Base-by-base conservation (phyloP, 1,140 invertebrate genomes). In the Ips typographus region DNA sequence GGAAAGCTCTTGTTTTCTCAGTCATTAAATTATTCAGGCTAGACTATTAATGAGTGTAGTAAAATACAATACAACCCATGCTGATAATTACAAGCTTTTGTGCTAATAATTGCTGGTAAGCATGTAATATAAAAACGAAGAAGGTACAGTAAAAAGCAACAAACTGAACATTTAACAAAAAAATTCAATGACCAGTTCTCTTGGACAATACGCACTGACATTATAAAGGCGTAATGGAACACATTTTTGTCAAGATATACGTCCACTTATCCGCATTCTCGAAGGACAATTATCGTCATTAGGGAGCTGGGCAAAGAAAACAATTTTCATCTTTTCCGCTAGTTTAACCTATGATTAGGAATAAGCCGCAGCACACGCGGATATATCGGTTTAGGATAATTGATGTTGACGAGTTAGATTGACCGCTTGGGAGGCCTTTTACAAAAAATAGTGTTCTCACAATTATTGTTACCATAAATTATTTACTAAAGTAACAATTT, bases 11-110 rank as follows among this genome's bases (percentile, higher is more conserved):
- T 8, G 53, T 57, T 65, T 55, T 65, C 63, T 53, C 63, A 65
- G 51, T 65, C 53, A 56, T 65, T 65, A 56, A 63, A 63, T 56
- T 53, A 64, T 64, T 53, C 62, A 64, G 47, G 22, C 51, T 38
- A 39, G 57, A 59, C 57, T 59, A 59, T 59, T 49, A 49, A 49
- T 49, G 44, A 49, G 44, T 49, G 44, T 49, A 49, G 44, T 49
- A 49, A 49, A 49, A 49, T 49, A 49, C 44, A 49, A 49, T 49
- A 49, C 44, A 1, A 8, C 7, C 44, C 7, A 22, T 49, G 44
- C 44, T 22, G 44, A 49, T 49, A 49, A 49, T 49, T 49, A 49
- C 44, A 6, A 49, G 44, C 22, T 49, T 49, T 49, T 49, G 3
- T 3, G 44, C 44, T 3, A 49, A 22, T 22, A 22, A 22, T 22